Conservation (phyloP, 1,140 invertebrate genomes). For the Adoxophyes honmai region DNA sequence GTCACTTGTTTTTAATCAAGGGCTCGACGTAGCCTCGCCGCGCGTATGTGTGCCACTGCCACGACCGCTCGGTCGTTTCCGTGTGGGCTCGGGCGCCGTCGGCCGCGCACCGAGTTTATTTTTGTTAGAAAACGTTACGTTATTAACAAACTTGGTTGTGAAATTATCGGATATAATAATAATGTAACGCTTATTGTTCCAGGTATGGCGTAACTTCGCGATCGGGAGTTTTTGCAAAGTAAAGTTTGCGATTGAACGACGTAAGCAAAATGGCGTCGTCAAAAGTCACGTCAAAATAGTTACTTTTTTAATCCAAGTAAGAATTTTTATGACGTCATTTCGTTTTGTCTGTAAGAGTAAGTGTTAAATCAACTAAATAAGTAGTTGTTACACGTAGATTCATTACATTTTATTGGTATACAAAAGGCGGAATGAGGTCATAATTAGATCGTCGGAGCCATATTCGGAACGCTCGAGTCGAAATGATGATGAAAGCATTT, state of each 20-base stretch:
- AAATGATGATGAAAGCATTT: too few species aligned
- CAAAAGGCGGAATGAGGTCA: too few species aligned
- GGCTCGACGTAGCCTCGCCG: conserved; percentile 20
- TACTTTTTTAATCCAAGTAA: too few species aligned
- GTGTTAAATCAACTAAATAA: too few species aligned
- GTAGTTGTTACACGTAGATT: too few species aligned
- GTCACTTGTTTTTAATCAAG: conserved; percentile 15
- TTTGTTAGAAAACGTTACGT: conserved; percentile 14
- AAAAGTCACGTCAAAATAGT: neutral
- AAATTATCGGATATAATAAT: neutral
- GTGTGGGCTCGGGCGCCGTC: conserved; percentile 16
- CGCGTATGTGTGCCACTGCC: conserved; percentile 32
- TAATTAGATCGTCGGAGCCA: too few species aligned
- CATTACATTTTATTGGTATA: too few species aligned
- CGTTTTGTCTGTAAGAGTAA: too few species aligned
- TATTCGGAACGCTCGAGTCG: too few species aligned
- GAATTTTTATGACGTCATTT: too few species aligned
- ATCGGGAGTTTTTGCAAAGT: too few species aligned
- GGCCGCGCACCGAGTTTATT: conserved; percentile 8
- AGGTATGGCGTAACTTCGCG: conserved; percentile 9
- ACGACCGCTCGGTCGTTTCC: conserved; percentile 21
- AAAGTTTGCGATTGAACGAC: neutral
- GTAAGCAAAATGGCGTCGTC: neutral
- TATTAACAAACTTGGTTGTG: conserved; percentile 8
- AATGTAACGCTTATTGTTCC: conserved; percentile 8